Percentiles rank a stretch among this genome's conserved stretches.
phyloP scores from a whole-genome alignment of 2,797 vertebrate genomes.

The Trichosurus vulpecula region DNA sequence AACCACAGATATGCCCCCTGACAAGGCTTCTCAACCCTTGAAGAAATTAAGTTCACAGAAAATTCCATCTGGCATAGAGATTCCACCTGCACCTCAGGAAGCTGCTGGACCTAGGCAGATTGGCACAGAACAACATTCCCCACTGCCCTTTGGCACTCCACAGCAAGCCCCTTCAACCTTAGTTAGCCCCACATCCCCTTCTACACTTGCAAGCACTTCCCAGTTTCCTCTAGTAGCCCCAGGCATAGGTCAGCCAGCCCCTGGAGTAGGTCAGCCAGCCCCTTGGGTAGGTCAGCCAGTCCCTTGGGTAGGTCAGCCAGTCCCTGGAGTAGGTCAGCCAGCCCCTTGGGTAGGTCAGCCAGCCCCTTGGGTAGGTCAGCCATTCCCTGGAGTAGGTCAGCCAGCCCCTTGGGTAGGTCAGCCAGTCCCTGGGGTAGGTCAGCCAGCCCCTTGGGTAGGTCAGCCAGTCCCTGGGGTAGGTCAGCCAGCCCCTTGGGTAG shows the following conservation, averaged over 20 bases:
- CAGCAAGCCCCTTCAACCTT: neutral
- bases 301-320: no score
- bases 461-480: no score
- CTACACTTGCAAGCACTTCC: neutral
- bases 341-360: no score
- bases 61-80: neutral
- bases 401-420: no score
- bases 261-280: neutral
- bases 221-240: neutral
- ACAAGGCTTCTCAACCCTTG: neutral
- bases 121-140: neutral
- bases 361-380: no score
- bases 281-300: neutral
- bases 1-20: neutral
- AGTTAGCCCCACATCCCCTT: neutral
- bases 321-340: no score
- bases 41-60: neutral
- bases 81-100: neutral
- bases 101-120: neutral
- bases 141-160: neutral
- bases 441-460: no score
- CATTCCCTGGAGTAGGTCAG: no score
- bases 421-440: no score
- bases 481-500: no score
- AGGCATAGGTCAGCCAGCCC: neutral